phyloP scores from a whole-genome alignment of 2,113 vertebrate species.

The Toxotes chatareus region DNA sequence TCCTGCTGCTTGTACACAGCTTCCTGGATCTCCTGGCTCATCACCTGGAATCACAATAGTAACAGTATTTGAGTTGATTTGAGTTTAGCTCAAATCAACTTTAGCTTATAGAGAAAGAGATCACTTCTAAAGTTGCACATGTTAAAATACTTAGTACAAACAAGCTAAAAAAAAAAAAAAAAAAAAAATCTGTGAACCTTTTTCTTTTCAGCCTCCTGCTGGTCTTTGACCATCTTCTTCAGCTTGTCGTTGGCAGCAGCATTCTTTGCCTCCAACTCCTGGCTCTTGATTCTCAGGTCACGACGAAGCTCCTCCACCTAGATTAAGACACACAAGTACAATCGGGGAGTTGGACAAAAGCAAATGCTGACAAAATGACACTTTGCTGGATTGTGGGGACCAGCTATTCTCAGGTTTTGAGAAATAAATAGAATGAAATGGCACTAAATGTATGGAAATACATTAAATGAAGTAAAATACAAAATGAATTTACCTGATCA shows the following conservation, averaged over 20 bases:
- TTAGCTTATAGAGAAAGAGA: neutral
- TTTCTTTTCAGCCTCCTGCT: conserved; percentile 99
- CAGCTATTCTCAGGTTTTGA: neutral
- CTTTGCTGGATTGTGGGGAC: too few species aligned
- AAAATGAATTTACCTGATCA: conserved; percentile 88
- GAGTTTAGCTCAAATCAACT: too few species aligned
- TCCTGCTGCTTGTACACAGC: conserved; percentile 97
- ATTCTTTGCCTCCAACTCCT: conserved; percentile 97
- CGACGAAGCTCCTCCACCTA: conserved; percentile 97
- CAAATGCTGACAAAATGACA: neutral
- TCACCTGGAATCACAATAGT: conserved; percentile 86
- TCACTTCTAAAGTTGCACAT: neutral
- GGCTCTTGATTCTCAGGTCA: conserved; percentile 97
- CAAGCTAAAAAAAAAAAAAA: neutral
- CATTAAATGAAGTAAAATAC: neutral
- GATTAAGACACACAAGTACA: neutral
- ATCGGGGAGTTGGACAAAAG: neutral
- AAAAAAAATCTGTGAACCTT: conserved; percentile 83
- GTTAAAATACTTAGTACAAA: neutral
- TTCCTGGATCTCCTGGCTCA: conserved; percentile 99
- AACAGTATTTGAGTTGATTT: neutral
- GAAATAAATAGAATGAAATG: neutral
- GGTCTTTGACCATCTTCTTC: conserved; percentile 99
- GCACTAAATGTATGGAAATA: neutral
- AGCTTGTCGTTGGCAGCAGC: conserved; percentile 98